Percentiles rank a stretch among this genome's conserved stretches.
Evolutionary conservation across 2,797 vertebrate species (phyloP).

Genomic region (Hafferia zeledoni): DNA sequence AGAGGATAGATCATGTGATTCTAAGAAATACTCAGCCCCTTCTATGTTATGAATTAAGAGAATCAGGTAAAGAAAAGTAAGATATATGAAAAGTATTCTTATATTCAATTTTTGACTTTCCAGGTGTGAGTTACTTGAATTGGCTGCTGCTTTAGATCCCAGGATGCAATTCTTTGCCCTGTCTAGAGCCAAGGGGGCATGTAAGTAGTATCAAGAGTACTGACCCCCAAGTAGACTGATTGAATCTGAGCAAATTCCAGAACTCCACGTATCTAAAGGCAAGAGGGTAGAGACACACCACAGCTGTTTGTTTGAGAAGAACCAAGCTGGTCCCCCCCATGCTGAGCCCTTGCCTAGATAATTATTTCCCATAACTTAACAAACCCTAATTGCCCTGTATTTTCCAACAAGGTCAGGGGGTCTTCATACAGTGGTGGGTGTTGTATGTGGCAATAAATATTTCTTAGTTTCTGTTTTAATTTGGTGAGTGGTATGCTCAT

Average conservation of each 20-base stretch:
- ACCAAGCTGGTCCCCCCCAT: not conserved
- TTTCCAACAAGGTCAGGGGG: not conserved
- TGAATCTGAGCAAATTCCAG: not conserved
- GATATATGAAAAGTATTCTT: not conserved
- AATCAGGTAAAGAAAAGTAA: not conserved
- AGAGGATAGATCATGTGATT: not conserved
- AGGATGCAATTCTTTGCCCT: not conserved
- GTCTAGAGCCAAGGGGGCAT: not conserved
- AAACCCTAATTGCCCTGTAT: not conserved
- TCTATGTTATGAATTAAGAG: not conserved
- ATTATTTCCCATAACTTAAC: not conserved
- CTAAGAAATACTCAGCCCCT: not conserved
- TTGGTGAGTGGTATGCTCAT: not conserved
- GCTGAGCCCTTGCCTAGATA: not conserved
- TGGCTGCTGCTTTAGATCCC: not conserved
- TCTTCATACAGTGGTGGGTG: not conserved
- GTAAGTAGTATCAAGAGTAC: not conserved
- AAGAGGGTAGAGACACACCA: not conserved
- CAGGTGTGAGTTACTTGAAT: not conserved
- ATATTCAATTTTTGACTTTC: not conserved
- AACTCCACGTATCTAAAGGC: not conserved
- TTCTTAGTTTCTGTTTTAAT: not conserved
- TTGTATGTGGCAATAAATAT: not conserved
- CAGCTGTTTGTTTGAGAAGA: not conserved
- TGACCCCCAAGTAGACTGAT: not conserved